Conservation (phyloP, 2,888 invertebrate species). For the Orthosia gothica region DNA sequence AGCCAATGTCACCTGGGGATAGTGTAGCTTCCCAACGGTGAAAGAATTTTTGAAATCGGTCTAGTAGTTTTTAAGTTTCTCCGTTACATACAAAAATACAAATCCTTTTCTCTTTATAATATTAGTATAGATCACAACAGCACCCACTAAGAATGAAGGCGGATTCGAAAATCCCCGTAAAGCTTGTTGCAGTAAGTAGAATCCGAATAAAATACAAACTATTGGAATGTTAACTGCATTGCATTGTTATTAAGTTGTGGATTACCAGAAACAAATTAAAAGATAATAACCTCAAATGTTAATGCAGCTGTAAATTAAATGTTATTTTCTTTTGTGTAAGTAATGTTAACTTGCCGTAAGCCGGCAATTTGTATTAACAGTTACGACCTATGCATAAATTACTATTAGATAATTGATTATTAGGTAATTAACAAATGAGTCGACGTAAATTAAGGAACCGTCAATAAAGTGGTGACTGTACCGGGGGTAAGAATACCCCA, state of each 20-base stretch:
- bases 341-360: slow-evolving; percentile 12
- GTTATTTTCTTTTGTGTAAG: slow-evolving; percentile 20
- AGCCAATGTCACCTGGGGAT: no score
- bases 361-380: slow-evolving; percentile 14
- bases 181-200: background rate
- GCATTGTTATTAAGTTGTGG: slow-evolving; percentile 19
- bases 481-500: background rate
- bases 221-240: slow-evolving; percentile 19
- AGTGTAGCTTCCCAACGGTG: no score
- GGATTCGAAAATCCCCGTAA: background rate
- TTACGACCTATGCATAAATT: slow-evolving; percentile 35
- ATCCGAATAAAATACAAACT: slow-evolving; percentile 1
- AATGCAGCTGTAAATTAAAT: slow-evolving; percentile 41
- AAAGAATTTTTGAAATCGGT: no score
- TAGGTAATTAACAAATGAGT: slow-evolving; percentile 35
- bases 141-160: background rate
- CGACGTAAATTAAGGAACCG: background rate
- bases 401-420: slow-evolving; percentile 36
- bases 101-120: no score
- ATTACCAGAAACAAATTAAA: slow-evolving; percentile 40
- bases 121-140: background rate
- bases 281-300: slow-evolving; percentile 37
- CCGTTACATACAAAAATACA: no score
- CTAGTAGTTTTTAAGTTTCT: no score
- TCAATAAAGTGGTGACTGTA: background rate